phyloP scores from a whole-genome alignment of 1,140 invertebrate species.

The Scaptomyza hsui region DNA sequence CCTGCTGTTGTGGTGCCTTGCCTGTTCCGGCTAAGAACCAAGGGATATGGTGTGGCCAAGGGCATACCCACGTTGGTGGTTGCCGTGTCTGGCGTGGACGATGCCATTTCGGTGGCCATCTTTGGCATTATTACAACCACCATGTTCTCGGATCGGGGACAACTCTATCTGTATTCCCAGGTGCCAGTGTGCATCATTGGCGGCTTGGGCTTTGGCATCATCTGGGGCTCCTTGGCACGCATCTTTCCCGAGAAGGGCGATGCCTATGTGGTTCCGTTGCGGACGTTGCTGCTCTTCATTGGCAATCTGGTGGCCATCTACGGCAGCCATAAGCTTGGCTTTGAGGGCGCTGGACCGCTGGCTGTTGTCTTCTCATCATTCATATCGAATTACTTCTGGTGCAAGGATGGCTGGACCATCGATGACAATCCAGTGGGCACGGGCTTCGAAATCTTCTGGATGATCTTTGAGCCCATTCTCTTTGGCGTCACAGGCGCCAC shows the following conservation, averaged over 20 bases:
- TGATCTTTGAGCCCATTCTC: slow-evolving; percentile 96
- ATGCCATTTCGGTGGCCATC: slow-evolving; percentile 94
- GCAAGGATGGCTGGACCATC: slow-evolving; percentile 91
- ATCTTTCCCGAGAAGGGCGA: slow-evolving; percentile 91
- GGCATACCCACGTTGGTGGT: slow-evolving; percentile 97
- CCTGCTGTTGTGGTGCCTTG: slow-evolving; percentile 97
- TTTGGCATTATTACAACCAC: slow-evolving; percentile 94
- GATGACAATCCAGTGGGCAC: slow-evolving; percentile 93
- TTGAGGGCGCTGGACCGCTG: slow-evolving; percentile 93
- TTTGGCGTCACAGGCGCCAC: slow-evolving; percentile 95
- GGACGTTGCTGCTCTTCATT: slow-evolving; percentile 90
- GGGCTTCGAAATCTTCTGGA: slow-evolving; percentile 95
- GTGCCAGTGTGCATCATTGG: slow-evolving; percentile 90
- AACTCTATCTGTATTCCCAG: slow-evolving; percentile 87
- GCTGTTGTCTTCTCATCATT: slow-evolving; percentile 93
- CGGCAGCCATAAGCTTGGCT: slow-evolving; percentile 91
- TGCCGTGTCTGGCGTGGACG: slow-evolving; percentile 92
- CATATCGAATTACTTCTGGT: slow-evolving; percentile 91
- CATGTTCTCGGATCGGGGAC: slow-evolving; percentile 90
- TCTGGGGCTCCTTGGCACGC: slow-evolving; percentile 90
- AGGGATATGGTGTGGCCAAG: slow-evolving; percentile 95
- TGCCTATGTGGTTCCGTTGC: slow-evolving; percentile 90
- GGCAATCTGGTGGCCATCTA: slow-evolving; percentile 92
- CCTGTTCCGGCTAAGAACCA: slow-evolving; percentile 91
- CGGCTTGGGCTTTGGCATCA: slow-evolving; percentile 89